A percentile compares a stretch with the other conserved stretches of the same genome.
phyloP scores from a whole-genome alignment of 2,113 vertebrate species.

The Pachyramphus minor region DNA sequence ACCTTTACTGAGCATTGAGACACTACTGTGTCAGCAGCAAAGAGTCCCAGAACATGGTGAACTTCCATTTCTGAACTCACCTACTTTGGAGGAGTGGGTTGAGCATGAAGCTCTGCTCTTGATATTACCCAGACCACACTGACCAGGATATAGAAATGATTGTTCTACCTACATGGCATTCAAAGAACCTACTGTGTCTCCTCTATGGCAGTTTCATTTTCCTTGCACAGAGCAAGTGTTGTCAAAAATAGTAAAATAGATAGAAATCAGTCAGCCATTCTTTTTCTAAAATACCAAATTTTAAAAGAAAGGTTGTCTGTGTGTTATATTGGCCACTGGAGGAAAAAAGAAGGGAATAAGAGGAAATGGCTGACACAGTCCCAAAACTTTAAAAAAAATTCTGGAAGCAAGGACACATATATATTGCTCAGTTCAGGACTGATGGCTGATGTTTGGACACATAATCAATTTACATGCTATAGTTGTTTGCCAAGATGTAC shows the following conservation, averaged over 20 bases:
- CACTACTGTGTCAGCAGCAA: background rate
- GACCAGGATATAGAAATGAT: background rate
- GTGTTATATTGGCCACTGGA: background rate
- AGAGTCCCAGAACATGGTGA: background rate
- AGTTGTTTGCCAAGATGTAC: background rate
- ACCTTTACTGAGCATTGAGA: background rate
- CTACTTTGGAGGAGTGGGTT: background rate
- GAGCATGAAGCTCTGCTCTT: background rate
- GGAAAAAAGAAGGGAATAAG: background rate
- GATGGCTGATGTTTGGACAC: background rate
- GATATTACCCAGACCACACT: background rate
- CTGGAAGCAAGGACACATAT: background rate
- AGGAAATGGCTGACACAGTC: background rate
- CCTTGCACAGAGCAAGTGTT: background rate
- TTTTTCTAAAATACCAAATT: background rate
- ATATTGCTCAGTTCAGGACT: background rate
- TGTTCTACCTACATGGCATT: background rate
- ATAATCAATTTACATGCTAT: background rate
- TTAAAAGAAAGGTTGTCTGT: background rate
- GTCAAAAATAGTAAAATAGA: background rate
- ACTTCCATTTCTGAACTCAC: background rate
- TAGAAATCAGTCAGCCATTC: background rate
- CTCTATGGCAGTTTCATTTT: background rate
- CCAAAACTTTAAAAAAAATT: background rate
- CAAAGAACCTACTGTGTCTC: background rate